These are phyloP conservation scores for Tauraco hartlaubi DNA, from an alignment of 2,797 vertebrate genomes.

Conservation along the genomic window DNA sequence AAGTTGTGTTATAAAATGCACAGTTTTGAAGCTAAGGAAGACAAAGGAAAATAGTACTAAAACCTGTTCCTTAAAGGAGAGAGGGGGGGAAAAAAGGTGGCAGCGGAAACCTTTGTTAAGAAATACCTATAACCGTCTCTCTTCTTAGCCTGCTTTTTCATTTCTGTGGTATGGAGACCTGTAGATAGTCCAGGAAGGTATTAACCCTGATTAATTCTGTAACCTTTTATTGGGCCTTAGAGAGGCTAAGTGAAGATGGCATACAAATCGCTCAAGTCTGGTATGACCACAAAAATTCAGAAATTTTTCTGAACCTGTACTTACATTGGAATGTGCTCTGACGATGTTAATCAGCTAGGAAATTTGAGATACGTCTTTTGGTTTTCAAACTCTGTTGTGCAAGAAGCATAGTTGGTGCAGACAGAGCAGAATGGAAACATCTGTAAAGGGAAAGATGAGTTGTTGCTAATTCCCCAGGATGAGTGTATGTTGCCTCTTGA, in stretches of 20 bases:
- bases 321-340: not conserved
- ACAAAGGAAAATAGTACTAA: not conserved
- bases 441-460: not conserved
- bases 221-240: not conserved
- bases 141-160: not conserved
- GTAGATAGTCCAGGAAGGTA: not conserved
- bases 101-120: not conserved
- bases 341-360: not conserved
- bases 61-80: not conserved
- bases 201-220: not conserved
- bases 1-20: not conserved
- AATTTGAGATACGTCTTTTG: not conserved
- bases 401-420: not conserved
- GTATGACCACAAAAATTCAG: not conserved
- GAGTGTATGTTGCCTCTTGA: not conserved
- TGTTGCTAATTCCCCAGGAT: not conserved
- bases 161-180: not conserved
- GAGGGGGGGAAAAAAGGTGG: rapidly evolving
- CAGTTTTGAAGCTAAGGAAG: not conserved
- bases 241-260: not conserved
- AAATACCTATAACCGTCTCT: rapidly evolving
- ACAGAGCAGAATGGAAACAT: not conserved
- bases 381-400: not conserved
- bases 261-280: not conserved
- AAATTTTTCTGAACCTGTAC: not conserved